Base-by-base conservation (phyloP, 1,140 invertebrate genomes). In the Trichoplusia ni region DNA sequence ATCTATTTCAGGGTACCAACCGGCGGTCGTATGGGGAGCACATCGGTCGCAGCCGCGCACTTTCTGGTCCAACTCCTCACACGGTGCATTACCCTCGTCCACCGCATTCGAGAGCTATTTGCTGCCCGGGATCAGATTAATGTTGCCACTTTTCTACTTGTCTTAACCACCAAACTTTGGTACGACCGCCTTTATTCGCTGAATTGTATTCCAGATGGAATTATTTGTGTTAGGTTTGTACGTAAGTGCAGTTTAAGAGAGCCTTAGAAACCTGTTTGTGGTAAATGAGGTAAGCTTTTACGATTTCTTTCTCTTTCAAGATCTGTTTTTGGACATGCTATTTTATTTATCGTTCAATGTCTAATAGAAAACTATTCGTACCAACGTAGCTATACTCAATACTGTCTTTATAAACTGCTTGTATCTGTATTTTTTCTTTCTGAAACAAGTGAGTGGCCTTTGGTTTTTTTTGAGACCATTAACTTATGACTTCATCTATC, bases 1-100 rank as follows among this genome's bases (percentile, higher is more conserved):
- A 37, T 14, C 38, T 42, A 2, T 4, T 42, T 23, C 11, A 44
- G 0, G 7, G 46, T 23, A 13, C 0, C 5, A 27, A 18, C 0
- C 46, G 29, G 7, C n/a, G 21, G 62, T 49, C 35, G 33, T 49
- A 40, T 68, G 25, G 18, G 54, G 73, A 79, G 27, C 53, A 56
- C n/a, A 62, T 14, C 64, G 44, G 64, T 59, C 44, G 59, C 65
- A 67, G 64, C 65, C 71, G 69, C 65, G 68, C 64, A 62, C 71
- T 84, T 84, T 86, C 79, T 81, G 79, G 75, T 78, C 77, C 64
- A 84, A 80, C 75, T 71, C 71, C 66, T 79, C 74, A 78, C 73
- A 84, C 86, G 84, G 76, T 77, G 79, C 82, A 89, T 86, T 89
- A 85, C 76, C 73, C 80, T 76, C 81, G 81, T 79, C 81, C 81